Evolutionary conservation across 2,113 vertebrate species (phyloP).

Genomic region (Beaufortia kweichowensis): DNA sequence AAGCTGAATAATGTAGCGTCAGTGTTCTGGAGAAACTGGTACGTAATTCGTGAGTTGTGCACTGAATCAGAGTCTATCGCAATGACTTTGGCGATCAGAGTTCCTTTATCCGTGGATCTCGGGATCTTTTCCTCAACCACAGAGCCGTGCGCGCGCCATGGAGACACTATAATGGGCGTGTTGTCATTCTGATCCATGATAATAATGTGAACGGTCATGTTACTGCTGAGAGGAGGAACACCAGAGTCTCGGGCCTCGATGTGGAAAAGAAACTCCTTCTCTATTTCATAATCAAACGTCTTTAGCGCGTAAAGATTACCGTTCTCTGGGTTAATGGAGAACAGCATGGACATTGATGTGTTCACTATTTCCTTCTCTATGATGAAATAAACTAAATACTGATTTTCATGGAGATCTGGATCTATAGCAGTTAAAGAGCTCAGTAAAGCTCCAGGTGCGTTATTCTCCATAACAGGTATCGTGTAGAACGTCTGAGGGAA

Average conservation of each 20-base stretch:
- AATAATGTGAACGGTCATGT: slow-evolving; percentile 69
- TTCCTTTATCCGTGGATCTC: slow-evolving; percentile 46
- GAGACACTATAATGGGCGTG: slow-evolving; percentile 67
- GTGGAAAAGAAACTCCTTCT: slow-evolving; percentile 53
- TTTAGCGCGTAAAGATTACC: slow-evolving; percentile 58
- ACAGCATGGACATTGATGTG: slow-evolving; percentile 56
- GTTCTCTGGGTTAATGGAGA: slow-evolving; percentile 63
- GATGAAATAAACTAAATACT: slow-evolving; percentile 59
- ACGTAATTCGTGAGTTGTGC: slow-evolving; percentile 71
- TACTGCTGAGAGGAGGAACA: slow-evolving; percentile 60
- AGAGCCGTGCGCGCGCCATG: slow-evolving; percentile 67
- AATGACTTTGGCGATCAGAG: slow-evolving; percentile 55
- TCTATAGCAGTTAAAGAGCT: slow-evolving; percentile 54
- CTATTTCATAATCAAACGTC: slow-evolving; percentile 59
- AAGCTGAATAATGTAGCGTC: slow-evolving; percentile 71
- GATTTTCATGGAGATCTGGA: slow-evolving; percentile 56
- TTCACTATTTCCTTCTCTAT: slow-evolving; percentile 54
- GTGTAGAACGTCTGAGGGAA: slow-evolving; percentile 51
- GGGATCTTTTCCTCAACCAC: slow-evolving; percentile 69
- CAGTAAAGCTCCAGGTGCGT: slow-evolving; percentile 50
- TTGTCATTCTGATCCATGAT: slow-evolving; percentile 79
- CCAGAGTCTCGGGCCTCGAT: slow-evolving; percentile 57
- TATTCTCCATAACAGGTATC: slow-evolving; percentile 54
- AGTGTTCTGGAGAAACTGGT: slow-evolving; percentile 67
- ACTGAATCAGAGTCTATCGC: slow-evolving; percentile 68